phyloP scores from a whole-genome alignment of 2,113 vertebrate genomes.

The Sialia sialis region DNA sequence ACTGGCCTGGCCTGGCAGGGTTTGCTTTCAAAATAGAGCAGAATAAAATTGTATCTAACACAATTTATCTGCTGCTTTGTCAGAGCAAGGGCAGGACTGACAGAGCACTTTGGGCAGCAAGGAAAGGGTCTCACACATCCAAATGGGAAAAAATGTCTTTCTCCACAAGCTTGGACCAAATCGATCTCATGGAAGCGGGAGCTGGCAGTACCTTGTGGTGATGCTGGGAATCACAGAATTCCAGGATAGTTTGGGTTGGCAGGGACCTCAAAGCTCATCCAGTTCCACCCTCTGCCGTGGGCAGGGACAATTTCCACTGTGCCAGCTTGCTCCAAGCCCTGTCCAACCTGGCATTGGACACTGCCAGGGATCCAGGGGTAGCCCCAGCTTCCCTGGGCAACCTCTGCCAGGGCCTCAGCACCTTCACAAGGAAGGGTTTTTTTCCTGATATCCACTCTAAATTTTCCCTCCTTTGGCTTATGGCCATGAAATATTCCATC shows the following conservation, averaged over 20 bases:
- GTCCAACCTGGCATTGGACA: background rate
- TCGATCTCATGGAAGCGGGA: accelerated
- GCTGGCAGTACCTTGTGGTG: background rate
- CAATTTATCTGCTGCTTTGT: background rate
- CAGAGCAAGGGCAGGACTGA: background rate
- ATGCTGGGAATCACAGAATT: background rate
- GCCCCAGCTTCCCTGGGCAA: background rate
- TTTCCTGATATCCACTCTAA: background rate
- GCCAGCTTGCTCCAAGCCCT: accelerated
- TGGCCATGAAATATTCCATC: background rate
- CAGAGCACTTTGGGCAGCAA: background rate
- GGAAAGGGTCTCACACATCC: background rate
- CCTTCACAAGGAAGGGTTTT: background rate
- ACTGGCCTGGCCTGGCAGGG: background rate
- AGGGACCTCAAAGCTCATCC: background rate
- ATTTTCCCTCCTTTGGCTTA: background rate
- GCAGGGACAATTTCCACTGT: background rate
- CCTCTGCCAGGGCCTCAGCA: background rate
- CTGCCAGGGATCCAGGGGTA: background rate
- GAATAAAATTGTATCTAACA: background rate
- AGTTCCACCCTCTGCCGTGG: background rate
- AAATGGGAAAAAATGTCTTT: background rate
- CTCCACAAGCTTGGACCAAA: background rate
- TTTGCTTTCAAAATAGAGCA: background rate
- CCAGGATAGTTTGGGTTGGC: background rate